Base-by-base conservation (phyloP, 2,888 invertebrate species). In the Dioctria linearis region DNA sequence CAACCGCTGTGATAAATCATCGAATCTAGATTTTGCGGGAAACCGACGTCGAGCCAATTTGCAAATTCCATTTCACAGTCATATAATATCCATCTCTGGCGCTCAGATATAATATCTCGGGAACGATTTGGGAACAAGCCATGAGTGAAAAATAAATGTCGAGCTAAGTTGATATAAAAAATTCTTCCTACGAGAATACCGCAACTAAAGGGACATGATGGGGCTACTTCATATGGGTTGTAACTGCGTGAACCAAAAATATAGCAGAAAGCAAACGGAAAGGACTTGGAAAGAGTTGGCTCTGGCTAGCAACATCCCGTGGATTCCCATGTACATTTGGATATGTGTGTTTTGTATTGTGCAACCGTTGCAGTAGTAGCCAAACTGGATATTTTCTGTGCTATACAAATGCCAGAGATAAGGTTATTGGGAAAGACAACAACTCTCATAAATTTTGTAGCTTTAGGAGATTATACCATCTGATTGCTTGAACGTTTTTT, bases 61-160 rank as follows among this genome's bases (percentile, higher is more conserved):
- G 78, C 78, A 80, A 80, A 80, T 80, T 80, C 69, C 80, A 80
- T 80, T 80, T 80, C 61, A 40, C 61, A 67, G 57, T 76, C 69
- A 57, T 54, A 51, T 76, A 76, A 76, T 76, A 63, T 76, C 63
- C 63, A 49, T 76, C 40, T 63, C 49, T 46, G 49, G 63, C 39
- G 25, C 37, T 37, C 39, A 25, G 76, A 76, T 63, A 76, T 76
- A 76, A 76, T 76, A 76, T 80, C 67, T 57, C 13, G 57, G 57
- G 25, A 80, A 69, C 80, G 80, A 80, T 80, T 80, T 80, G 80
- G 78, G 67, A 80, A 78, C 80, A 80, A 80, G 78, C 78, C 80
- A 80, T 80, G 80, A 80, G 80, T 80, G 80, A 80, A 80, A 69
- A 80, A 80, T 80, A 80, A 80, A 80, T 80, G 80, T 80, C 80